Evolutionary conservation across 2,797 vertebrate genomes (phyloP), one percentile per base, ranked within the genome.

Genomic region (Apodemus agrarius): DNA sequence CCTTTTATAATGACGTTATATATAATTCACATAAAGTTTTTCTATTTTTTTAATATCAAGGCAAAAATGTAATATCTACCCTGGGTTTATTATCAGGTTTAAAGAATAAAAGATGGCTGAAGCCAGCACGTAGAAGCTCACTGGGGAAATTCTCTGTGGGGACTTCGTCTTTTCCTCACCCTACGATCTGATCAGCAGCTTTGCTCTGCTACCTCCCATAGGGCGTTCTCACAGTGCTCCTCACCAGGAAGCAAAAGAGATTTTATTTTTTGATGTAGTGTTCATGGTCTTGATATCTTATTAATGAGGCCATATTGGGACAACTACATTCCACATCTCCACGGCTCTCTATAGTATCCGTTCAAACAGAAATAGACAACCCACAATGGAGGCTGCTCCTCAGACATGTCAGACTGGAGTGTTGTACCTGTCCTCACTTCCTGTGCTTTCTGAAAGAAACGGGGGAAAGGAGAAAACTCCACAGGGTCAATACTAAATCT

Each of bases 1-100:
- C 81, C 78, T 92, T 97, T 93, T 74, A 80, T 59, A 91, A 96
- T 80, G 46, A 63, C 1, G 49, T 89, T 86, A 94, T 96, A 76
- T 6, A 89, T 82, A 97, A 86, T 83, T 91, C 75, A 89, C 80
- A 57, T 74, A 40, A 96, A 67, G 31, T 87, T 72, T 96, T 72
- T 80, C 46, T 88, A 57, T 49, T 81, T 90, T 93, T 93, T 94
- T 67, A 88, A 72, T 93, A 93, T 72, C 14, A 90, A 96, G 59
- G 6, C 22, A 96, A 94, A 43, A 93, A 67, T 84, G 49, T 89
- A 94, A 79, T 92, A 93, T 80, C 17, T 89, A 69, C 82, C 52
- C 1, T 94, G 81, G 16, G 2, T 78, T 94, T 89, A 86, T 85
- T 89, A 93, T 84, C 6, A 3, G 40, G 13, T 81, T 91, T 52